Evolutionary conservation across 2,113 vertebrate species (phyloP).

Genomic region (Pyrgilauda ruficollis): DNA sequence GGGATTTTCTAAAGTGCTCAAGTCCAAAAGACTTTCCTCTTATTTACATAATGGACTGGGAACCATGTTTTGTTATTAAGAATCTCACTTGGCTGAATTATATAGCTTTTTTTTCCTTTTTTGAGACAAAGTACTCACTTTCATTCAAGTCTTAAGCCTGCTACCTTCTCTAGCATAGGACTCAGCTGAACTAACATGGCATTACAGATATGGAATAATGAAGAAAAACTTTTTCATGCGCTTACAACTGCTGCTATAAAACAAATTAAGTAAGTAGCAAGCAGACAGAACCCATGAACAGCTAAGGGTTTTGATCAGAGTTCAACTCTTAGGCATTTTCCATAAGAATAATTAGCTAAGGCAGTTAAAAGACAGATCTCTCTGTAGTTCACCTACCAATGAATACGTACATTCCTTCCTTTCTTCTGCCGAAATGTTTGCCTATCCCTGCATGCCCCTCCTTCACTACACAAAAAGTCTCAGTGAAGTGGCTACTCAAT

Average conservation of each 20-base stretch:
- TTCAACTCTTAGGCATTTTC: neutral
- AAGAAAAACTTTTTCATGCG: neutral
- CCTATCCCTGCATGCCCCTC: neutral
- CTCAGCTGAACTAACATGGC: neutral
- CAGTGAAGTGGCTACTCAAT: neutral
- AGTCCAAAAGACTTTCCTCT: neutral
- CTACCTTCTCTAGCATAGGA: neutral
- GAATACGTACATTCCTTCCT: neutral
- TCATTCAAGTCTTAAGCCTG: neutral
- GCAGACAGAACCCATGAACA: neutral
- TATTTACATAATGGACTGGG: neutral
- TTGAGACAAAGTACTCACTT: neutral
- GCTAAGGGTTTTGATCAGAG: neutral
- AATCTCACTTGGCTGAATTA: neutral
- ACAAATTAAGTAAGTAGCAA: neutral
- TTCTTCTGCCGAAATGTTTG: neutral
- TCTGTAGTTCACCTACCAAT: neutral
- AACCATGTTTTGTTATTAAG: neutral
- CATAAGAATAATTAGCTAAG: neutral
- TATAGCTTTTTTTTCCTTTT: neutral
- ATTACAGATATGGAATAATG: neutral
- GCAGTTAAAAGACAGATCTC: neutral
- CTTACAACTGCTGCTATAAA: neutral
- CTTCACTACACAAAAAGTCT: neutral
- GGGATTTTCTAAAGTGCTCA: neutral